Conservation (phyloP, 2,888 invertebrate genomes). For the Dilophus febrilis region DNA sequence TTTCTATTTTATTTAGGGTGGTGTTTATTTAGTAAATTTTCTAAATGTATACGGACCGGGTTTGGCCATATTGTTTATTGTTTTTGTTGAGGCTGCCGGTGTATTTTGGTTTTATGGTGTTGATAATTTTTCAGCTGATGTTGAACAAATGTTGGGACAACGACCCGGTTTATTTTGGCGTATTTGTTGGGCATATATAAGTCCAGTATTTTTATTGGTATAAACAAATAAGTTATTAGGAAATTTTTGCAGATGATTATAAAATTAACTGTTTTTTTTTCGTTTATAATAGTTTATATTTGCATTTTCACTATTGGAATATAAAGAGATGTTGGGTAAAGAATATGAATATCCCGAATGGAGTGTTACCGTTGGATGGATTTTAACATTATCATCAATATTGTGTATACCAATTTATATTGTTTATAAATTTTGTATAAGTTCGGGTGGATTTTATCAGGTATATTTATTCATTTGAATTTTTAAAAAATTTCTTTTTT, state of each 20-base stretch:
- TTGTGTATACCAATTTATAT: conserved; percentile 73
- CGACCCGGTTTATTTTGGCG: conserved; percentile 65
- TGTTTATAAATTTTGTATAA: conserved; percentile 54
- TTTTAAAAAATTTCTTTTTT: too few species aligned
- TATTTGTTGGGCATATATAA: conserved; percentile 72
- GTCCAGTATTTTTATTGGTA: conserved; percentile 69
- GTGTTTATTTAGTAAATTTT: conserved; percentile 71
- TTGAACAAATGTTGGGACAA: conserved; percentile 68
- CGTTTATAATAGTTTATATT: conserved; percentile 47
- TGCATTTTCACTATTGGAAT: conserved; percentile 62
- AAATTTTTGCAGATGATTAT: conserved; percentile 3
- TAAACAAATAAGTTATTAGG: conserved; percentile 13
- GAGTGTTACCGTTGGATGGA: conserved; percentile 67
- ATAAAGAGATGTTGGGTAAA: conserved; percentile 62
- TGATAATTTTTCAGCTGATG: conserved; percentile 60
- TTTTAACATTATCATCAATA: conserved; percentile 68
- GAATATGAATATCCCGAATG: conserved; percentile 61
- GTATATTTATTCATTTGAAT: too few species aligned
- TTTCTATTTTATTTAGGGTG: conserved; percentile 40
- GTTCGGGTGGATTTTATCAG: conserved; percentile 41
- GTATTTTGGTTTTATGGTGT: conserved; percentile 84
- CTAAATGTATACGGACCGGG: conserved; percentile 79
- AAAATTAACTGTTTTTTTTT: background rate
- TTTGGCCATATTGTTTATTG: conserved; percentile 73
- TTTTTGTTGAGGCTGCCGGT: conserved; percentile 79